A percentile compares a stretch with the other conserved stretches of the same genome.
Conservation (phyloP, 2,888 invertebrate species). For the Spicauda simplicius region DNA sequence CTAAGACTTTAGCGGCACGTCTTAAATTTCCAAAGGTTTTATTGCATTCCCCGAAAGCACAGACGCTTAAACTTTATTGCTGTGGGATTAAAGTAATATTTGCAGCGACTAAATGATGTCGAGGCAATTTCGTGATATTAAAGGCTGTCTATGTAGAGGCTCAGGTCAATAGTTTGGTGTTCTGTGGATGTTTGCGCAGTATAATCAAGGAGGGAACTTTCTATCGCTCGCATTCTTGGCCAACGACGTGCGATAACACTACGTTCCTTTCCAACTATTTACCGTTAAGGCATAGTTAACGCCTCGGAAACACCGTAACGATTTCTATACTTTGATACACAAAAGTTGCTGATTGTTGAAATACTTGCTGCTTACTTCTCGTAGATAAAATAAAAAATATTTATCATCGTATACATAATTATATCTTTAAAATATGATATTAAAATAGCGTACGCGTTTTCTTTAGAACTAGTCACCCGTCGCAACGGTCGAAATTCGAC, state of each 20-base stretch:
- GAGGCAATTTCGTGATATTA: constrained; percentile 82
- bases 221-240: constrained; percentile 71
- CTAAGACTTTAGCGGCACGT: constrained; percentile 65
- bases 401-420: no score
- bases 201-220: constrained; percentile 67
- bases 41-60: constrained; percentile 83
- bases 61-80: constrained; percentile 84
- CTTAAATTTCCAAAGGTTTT: constrained; percentile 81
- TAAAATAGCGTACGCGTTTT: constrained; percentile 10
- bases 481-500: no score
- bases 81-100: constrained; percentile 84
- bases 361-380: background rate
- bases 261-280: constrained; percentile 73
- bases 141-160: constrained; percentile 76
- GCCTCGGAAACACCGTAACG: constrained; percentile 11
- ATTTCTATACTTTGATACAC: background rate
- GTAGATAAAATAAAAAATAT: no score
- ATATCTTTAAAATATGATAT: no score
- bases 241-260: constrained; percentile 72
- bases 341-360: background rate
- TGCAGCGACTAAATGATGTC: constrained; percentile 82
- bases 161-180: constrained; percentile 79
- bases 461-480: no score
- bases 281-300: constrained; percentile 52
- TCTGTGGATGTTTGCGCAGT: constrained; percentile 70